These are phyloP conservation scores for Simalia tracyae DNA, from an alignment of 2,797 vertebrate genomes.

Conservation along the genomic window DNA sequence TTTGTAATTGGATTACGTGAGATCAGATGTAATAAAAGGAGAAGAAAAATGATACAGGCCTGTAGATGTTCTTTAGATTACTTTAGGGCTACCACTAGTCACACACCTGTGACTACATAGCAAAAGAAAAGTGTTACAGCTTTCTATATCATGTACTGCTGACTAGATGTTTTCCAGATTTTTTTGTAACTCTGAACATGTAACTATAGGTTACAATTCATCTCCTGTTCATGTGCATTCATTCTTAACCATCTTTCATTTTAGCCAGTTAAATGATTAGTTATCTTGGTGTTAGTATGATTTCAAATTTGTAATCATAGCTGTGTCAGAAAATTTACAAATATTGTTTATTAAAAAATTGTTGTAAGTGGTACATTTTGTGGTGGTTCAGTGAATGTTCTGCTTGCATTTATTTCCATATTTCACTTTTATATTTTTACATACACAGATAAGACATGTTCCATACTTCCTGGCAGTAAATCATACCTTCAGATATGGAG, in stretches of 20 bases:
- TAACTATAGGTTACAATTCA: neutral
- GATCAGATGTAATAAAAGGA: neutral
- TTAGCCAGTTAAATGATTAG: neutral
- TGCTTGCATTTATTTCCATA: neutral
- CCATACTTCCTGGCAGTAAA: neutral
- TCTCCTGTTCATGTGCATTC: neutral
- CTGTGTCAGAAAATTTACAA: neutral
- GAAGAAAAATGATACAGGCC: neutral
- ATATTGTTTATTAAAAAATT: neutral
- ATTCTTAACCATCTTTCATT: neutral
- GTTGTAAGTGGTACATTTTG: neutral
- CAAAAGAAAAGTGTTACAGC: neutral
- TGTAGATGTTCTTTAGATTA: neutral
- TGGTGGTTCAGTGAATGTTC: neutral
- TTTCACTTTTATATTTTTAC: conserved; percentile 3
- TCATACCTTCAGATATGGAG: neutral
- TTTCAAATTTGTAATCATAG: neutral
- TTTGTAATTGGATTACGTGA: neutral
- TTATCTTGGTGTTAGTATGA: neutral
- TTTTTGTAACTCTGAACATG: neutral
- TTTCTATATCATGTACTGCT: neutral
- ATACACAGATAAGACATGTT: neutral
- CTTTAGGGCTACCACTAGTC: neutral
- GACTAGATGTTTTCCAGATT: neutral
- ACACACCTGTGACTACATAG: no score